phyloP scores from a whole-genome alignment of 2,797 vertebrate genomes.

The Dryobates pubescens region DNA sequence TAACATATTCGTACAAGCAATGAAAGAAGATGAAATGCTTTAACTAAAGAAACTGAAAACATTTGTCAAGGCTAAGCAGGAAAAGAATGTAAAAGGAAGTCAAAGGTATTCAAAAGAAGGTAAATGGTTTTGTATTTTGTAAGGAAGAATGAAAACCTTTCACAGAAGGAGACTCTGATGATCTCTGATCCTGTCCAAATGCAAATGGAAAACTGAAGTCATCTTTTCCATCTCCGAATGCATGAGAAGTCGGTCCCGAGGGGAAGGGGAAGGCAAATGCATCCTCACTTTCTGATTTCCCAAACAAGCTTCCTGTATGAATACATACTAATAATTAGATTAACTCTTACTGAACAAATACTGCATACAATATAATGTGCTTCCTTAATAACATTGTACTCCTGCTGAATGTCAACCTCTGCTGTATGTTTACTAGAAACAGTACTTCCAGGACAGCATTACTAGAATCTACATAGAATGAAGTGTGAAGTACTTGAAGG shows the following conservation, averaged over 20 bases:
- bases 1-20: constrained; percentile 42
- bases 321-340: neutral
- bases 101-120: constrained; percentile 77
- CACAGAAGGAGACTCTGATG: constrained; percentile 64
- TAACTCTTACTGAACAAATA: neutral
- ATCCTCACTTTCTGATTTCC: constrained; percentile 77
- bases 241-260: constrained; percentile 67
- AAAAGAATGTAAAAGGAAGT: constrained; percentile 65
- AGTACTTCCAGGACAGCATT: neutral
- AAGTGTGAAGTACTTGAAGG: neutral
- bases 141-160: constrained; percentile 75
- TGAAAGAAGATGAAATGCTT: constrained; percentile 51
- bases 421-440: neutral
- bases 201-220: constrained; percentile 80
- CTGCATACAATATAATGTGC: neutral
- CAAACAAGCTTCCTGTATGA: constrained; percentile 78
- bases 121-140: constrained; percentile 74
- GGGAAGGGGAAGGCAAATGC: constrained; percentile 78
- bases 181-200: constrained; percentile 79
- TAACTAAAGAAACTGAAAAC: constrained; percentile 58
- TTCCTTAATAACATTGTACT: neutral
- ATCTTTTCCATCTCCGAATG: constrained; percentile 79
- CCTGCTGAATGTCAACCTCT: neutral
- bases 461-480: neutral
- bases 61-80: constrained; percentile 55